These are phyloP conservation scores for human (Homo sapiens) DNA, from an alignment of 2,113 vertebrate genomes.

Conservation along the genomic window DNA sequence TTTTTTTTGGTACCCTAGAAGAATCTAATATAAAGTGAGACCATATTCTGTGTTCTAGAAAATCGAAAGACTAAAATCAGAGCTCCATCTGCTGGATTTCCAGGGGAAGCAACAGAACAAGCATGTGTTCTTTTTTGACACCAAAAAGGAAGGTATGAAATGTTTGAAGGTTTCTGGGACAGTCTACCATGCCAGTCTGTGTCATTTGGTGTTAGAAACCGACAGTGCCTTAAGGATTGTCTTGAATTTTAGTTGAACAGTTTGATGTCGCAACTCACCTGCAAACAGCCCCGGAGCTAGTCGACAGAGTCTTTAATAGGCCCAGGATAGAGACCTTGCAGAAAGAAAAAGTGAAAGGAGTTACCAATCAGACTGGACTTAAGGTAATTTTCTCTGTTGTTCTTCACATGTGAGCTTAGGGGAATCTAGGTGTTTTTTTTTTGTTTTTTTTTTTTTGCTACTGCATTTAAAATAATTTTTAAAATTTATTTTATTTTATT, in stretches of 20 bases:
- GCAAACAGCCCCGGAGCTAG: constrained; percentile 90
- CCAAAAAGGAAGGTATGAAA: constrained; percentile 89
- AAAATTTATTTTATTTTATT: too few relatives aligned
- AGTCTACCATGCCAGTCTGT: background rate
- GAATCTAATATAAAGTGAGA: constrained; percentile 12
- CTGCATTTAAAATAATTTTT: background rate
- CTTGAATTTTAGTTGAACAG: constrained; percentile 84
- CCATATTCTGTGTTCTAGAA: constrained; percentile 86
- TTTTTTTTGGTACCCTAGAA: constrained; percentile 2
- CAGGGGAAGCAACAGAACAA: constrained; percentile 87
- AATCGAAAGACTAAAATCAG: constrained; percentile 96
- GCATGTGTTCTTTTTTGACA: constrained; percentile 93
- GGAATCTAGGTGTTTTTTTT: background rate
- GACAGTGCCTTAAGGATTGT: background rate
- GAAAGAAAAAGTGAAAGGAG: constrained; percentile 88
- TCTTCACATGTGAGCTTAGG: background rate
- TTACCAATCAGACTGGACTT: constrained; percentile 73
- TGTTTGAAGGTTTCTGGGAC: background rate
- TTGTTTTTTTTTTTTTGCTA: background rate
- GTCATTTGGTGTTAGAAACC: background rate
- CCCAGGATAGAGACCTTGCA: constrained; percentile 91
- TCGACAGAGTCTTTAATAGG: constrained; percentile 92
- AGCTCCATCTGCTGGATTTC: constrained; percentile 95
- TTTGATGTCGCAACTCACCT: constrained; percentile 93
- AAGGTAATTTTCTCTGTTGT: constrained; percentile 80